Evolutionary conservation across 2,113 vertebrate species (phyloP).

Genomic region (Acrocephalus kingi): DNA sequence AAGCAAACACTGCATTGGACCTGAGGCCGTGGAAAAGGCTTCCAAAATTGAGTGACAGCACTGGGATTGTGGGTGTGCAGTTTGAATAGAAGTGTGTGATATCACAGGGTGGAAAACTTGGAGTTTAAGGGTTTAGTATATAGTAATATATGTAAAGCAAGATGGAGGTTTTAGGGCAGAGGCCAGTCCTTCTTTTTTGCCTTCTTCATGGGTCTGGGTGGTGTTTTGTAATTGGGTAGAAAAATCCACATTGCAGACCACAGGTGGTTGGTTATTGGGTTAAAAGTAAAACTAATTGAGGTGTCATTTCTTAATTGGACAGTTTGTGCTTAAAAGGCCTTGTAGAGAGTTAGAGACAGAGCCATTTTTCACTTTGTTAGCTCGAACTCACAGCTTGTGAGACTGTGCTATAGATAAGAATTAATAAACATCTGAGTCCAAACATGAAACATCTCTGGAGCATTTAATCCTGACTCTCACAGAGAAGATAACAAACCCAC

Average conservation of each 20-base stretch:
- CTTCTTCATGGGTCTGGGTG: not conserved
- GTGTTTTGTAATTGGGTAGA: not conserved
- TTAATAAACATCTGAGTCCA: not conserved
- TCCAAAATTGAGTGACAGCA: not conserved
- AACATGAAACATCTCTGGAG: not conserved
- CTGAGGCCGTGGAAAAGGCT: not conserved
- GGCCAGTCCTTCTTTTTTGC: not conserved
- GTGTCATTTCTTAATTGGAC: not conserved
- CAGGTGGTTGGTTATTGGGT: too few relatives aligned
- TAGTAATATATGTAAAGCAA: not conserved
- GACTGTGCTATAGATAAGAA: not conserved
- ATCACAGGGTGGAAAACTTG: not conserved
- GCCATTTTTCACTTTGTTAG: not conserved
- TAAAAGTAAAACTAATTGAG: not conserved
- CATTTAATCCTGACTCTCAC: not conserved
- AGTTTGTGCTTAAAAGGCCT: not conserved
- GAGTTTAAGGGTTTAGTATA: not conserved
- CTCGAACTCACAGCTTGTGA: not conserved
- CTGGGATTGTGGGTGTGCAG: not conserved
- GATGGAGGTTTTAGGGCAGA: not conserved
- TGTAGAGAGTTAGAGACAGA: not conserved
- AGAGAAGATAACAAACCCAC: not conserved
- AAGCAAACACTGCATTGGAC: not conserved
- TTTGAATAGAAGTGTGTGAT: not conserved
- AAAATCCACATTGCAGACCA: too few relatives aligned